Evolutionary conservation across 1,140 invertebrate species (phyloP), one percentile per base, ranked within the genome.

Genomic region (Chelonus insularis): DNA sequence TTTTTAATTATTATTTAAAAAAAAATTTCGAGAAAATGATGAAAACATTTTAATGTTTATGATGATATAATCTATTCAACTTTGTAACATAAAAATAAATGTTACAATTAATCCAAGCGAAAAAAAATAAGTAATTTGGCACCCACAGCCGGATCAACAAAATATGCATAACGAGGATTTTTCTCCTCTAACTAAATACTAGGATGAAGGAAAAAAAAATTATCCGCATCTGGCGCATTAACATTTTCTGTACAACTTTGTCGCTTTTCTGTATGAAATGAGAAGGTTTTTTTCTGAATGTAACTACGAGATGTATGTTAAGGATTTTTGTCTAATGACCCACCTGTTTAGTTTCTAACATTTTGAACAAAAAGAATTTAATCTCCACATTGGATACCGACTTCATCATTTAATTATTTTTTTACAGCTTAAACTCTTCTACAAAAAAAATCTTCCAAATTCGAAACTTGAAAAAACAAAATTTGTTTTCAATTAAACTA

Each of bases 251-350:
- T 25, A 47, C 25, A 32, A 39, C 14, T 47, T 18, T 12, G n/a
- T 12, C 25, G 18, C 36, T 55, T 39, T 55, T 41, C 37, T 21
- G 11, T 21, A n/a, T 36, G 39, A 36, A 57, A 57, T 32, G 32
- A 39, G 32, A 57, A 43, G n/a, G 36, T 58, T 45, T 58, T 29
- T 12, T 14, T 12, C 23, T 21, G 45, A 23, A 48, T 29, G 20
- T 34, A 47, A 43, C 25, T 32, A 9, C 11, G 4, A 21, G 37
- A 25, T 43, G n/a, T n/a, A 45, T n/a, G 16, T 29, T 12, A 32
- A 48, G 47, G 57, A 41, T 51, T 50, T 63, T 23, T 65, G 66
- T 60, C 72, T 72, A 73, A 73, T 73, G 68, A 69, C 67, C 70
- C 72, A 73, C 72, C 72, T 73, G 72, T 73, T 73, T 70, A 20